A percentile compares a stretch with the other conserved stretches of the same genome.
These are phyloP conservation scores for Limnephilus marmoratus DNA, from an alignment of 2,888 invertebrate genomes.

Conservation along the genomic window DNA sequence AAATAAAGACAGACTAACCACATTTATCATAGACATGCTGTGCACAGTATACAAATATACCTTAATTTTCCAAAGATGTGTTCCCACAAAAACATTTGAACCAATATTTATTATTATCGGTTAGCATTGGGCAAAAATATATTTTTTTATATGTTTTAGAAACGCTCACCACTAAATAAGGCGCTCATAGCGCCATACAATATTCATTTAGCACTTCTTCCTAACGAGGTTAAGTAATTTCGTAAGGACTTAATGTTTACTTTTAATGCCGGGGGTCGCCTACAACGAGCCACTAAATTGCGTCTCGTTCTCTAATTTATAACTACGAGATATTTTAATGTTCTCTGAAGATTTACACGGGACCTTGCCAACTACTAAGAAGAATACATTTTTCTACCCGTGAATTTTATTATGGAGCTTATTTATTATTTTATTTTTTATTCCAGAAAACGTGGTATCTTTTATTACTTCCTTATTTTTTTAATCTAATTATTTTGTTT, in stretches of 20 bases:
- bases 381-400: slow-evolving; percentile 22
- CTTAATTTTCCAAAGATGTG: background rate
- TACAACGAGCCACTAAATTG: slow-evolving; percentile 58
- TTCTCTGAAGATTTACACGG: slow-evolving; percentile 55
- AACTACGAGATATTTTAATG: slow-evolving; percentile 64
- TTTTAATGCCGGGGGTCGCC: slow-evolving; percentile 60
- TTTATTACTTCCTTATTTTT: background rate
- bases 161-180: slow-evolving; percentile 56
- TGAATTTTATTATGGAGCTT: background rate
- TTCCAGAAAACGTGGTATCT: background rate
- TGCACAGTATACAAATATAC: background rate
- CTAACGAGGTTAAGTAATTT: slow-evolving; percentile 65
- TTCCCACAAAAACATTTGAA: background rate
- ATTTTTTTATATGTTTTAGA: background rate
- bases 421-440: background rate
- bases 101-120: background rate
- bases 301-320: slow-evolving; percentile 62
- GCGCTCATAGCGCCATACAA: slow-evolving; percentile 42
- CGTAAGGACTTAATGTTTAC: slow-evolving; percentile 60
- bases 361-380: slow-evolving; percentile 15
- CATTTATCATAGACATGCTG: no score
- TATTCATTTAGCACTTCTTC: slow-evolving; percentile 47
- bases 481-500: background rate
- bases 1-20: no score
- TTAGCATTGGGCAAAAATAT: background rate